phyloP scores from a whole-genome alignment of 2,113 vertebrate species.

The Crypturellus undulatus region DNA sequence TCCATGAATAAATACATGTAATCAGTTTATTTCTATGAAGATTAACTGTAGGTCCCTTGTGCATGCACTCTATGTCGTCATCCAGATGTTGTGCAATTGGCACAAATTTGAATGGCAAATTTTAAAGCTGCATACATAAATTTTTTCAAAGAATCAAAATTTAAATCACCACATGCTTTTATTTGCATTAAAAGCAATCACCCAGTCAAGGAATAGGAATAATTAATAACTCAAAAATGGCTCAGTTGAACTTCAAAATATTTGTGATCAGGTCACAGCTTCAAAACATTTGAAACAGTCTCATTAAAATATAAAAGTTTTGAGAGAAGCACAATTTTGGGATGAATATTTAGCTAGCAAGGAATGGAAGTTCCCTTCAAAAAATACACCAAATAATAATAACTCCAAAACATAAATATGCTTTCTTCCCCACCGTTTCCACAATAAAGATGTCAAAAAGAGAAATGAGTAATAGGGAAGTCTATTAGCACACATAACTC shows the following conservation, averaged over 20 bases:
- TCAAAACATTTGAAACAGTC: background rate
- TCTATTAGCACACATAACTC: background rate
- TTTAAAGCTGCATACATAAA: slow-evolving; percentile 1
- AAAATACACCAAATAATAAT: background rate
- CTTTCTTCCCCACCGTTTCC: background rate
- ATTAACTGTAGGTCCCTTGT: background rate
- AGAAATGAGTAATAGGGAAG: background rate
- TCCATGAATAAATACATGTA: slow-evolving; percentile 7
- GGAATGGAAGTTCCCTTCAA: background rate
- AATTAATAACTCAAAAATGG: background rate
- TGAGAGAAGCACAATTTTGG: background rate
- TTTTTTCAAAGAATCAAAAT: slow-evolving; percentile 27
- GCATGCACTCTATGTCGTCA: background rate
- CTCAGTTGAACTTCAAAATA: slow-evolving; percentile 22
- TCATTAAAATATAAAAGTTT: background rate
- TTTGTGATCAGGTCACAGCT: background rate
- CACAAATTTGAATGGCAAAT: slow-evolving; percentile 16
- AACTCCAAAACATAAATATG: background rate
- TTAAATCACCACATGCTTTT: background rate
- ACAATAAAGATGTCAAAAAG: background rate
- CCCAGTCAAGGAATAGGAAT: slow-evolving; percentile 21
- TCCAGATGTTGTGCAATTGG: background rate
- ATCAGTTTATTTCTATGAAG: slow-evolving; percentile 30
- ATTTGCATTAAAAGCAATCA: slow-evolving; percentile 25
- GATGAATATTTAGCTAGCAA: background rate